Base-by-base conservation (phyloP, 1,140 invertebrate species). In the Drosophila kikkawai region DNA sequence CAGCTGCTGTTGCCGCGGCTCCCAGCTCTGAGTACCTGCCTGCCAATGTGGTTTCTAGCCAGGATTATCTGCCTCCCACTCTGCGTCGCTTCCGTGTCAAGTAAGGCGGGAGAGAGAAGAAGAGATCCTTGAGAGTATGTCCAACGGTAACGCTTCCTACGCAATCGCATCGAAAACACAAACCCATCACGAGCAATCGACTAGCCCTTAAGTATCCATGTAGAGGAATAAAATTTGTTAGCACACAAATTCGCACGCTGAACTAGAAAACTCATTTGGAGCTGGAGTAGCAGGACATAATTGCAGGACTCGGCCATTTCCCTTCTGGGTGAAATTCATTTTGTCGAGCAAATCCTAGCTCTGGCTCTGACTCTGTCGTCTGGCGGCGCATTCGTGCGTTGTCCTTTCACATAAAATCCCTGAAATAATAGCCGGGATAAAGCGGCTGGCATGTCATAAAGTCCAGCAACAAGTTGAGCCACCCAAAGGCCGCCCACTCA, bases 371-470 rank as follows among this genome's bases (percentile, higher is more conserved):
- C 15, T 29, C 39, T 19, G 42, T 53, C 57, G 68, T 51, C 60
- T 75, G 79, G 51, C 61, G 67, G 78, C 51, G 65, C 73, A 88
- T 61, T 48, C 83, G 71, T 74, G 71, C 77, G 84, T 79, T 81
- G 81, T 79, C 79, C 85, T 75, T 82, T 90, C 79, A 69, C 75
- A 84, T 83, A 70, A 90, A 90, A 82, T 90, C 85, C 85, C 83
- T 76, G 85, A 90, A 90, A 90, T 90, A 90, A 90, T 90, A 90
- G 85, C 85, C 67, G 68, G 85, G 85, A 90, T 88, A 88, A 76
- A 88, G 51, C 61, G 74, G 74, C 53, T 75, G 85, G 75, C 75
- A 81, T 81, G 78, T 76, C 85, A 88, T 90, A 88, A 88, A 88
- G 71, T 70, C 85, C 81, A 60, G 85, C 85, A 90, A 90, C 85